These are phyloP conservation scores for Squalus acanthias DNA, from an alignment of 2,797 vertebrate genomes.

Conservation along the genomic window DNA sequence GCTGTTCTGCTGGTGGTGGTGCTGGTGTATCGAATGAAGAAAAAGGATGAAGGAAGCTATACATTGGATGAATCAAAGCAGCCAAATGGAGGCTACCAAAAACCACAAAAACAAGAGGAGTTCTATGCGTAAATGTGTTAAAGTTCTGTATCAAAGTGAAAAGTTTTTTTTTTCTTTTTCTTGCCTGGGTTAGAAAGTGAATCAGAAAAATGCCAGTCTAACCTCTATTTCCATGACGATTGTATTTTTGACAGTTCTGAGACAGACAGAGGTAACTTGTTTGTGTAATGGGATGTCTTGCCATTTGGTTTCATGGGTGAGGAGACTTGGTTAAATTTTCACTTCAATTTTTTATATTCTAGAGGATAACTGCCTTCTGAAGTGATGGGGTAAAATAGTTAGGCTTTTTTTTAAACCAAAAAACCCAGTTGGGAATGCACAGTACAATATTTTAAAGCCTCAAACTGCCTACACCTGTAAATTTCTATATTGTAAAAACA, in stretches of 20 bases:
- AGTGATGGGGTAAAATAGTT: background rate
- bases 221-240: background rate
- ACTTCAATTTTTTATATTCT: background rate
- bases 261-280: too few species aligned
- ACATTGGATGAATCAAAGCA: constrained; percentile 62
- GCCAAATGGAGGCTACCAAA: constrained; percentile 61
- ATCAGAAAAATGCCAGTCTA: constrained; percentile 13
- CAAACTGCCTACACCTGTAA: background rate
- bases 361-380: constrained; percentile 14
- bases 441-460: background rate
- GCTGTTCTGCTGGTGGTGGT: constrained; percentile 63
- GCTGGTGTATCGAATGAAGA: constrained; percentile 74
- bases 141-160: constrained; percentile 1
- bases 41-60: constrained; percentile 68
- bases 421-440: background rate
- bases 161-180: background rate
- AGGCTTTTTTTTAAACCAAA: background rate
- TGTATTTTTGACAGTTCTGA: constrained; percentile 22
- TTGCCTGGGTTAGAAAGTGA: constrained; percentile 31
- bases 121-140: constrained; percentile 69
- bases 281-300: constrained; percentile 1
- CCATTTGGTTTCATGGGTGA: background rate
- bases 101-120: constrained; percentile 69
- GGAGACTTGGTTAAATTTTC: constrained; percentile 3
- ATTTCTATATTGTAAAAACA: constrained; percentile 18